Base-by-base conservation (phyloP, 2,797 vertebrate genomes). In the Anabacerthia variegaticeps region DNA sequence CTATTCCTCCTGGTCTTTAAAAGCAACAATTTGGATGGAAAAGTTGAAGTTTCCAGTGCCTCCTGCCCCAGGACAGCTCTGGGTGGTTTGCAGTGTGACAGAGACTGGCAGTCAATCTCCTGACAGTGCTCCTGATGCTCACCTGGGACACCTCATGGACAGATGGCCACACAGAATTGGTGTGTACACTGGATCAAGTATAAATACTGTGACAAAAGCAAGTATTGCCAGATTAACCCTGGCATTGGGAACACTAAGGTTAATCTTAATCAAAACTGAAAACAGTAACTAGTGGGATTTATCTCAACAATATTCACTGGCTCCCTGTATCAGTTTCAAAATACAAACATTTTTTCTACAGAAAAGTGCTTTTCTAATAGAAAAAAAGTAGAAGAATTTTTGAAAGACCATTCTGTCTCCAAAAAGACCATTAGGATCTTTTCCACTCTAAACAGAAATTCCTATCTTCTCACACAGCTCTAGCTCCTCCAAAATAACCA, bases 401-500 rank as follows among this genome's bases (percentile, higher is more conserved):
- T 92, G 72, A 89, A 83, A 91, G 81, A 74, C 78, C 72, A 67
- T 92, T 92, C 84, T 73, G 91, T 72, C 83, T 95, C 96, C 83
- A 89, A 93, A 84, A 77, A 94, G 80, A 90, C 77, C 80, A 85
- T 67, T 85, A 73, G 63, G 74, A 93, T 94, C 80, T 75, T 90
- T 93, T 94, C 85, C 77, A 66, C 85, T 93, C 90, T 93, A 49
- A 95, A 87, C 27, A 93, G 66, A 88, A 94, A 93, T 80, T 89
- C 71, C 83, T 76, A 92, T 94, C 77, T 85, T 74, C 86, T 87
- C 63, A 54, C 87, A 86, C 69, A 79, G 83, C 80, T 67, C 77
- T 58, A 84, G 61, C 88, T 89, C 32, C 93, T 94, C 88, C 94
- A 96, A 95, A 97, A 72, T 85, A 97, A 97, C 83, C 92, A 95